Evolutionary conservation across 2,888 invertebrate genomes (phyloP), one percentile per base, ranked within the genome.

Genomic region (Cremastinae sp.): DNA sequence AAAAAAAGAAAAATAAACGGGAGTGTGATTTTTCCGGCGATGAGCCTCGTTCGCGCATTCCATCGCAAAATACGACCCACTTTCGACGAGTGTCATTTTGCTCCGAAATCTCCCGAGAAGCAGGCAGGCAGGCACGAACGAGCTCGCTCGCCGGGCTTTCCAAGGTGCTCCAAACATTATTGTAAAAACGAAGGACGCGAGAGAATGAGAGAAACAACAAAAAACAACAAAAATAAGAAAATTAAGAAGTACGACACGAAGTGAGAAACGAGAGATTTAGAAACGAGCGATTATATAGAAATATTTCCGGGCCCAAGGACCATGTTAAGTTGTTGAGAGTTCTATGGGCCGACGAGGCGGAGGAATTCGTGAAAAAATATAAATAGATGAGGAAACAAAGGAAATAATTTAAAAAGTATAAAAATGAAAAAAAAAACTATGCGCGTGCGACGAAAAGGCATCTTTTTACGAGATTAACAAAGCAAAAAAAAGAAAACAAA

Each of bases 241-340:
- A 65, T 28, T 34, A 70, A 41, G 62, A 70, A 28, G 53, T 64
- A 70, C 59, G 73, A 62, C 53, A 70, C 20, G 28, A 18, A 22
- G 41, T 49, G 36, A 43, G 34, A n/a, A 38, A 43, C 18, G 36
- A 45, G 51, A 49, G 53, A 64, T 51, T 64, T 65, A 74, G 61
- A 53, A 68, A n/a, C n/a, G n/a, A 59, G 74, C 69, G 62, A 77
- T 66, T 59, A 79, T 78, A 64, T 68, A 69, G 72, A 70, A 78
- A 72, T 65, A 69, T 71, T 71, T 73, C n/a, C 73, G 78, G 81
- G 68, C 81, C 81, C 81, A 79, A 87, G 87, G 86, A 85, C 85
- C 83, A 84, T 88, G 89, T 89, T 89, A 85, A 85, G 83, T 89
- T 89, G 89, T 89, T 89, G 84, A 88, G 86, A 84, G 87, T 82